phyloP scores from a whole-genome alignment of 2,113 vertebrate species.

The Triplophysa siluroides region DNA sequence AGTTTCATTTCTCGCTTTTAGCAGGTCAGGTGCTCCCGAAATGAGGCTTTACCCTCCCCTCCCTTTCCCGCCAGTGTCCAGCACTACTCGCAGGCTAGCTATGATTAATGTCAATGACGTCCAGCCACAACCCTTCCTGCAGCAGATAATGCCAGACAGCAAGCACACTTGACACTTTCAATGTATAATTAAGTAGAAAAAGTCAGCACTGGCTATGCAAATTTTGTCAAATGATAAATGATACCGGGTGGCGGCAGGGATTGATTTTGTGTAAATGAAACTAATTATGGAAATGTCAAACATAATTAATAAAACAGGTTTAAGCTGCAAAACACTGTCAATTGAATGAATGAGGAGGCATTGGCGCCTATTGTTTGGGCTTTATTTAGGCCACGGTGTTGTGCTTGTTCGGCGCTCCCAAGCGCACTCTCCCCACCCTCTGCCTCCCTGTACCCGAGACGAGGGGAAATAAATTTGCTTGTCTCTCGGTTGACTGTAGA shows the following conservation, averaged over 20 bases:
- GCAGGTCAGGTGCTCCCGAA: constrained; percentile 83
- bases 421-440: constrained; percentile 91
- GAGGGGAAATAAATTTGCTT: constrained; percentile 99
- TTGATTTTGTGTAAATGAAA: constrained; percentile 99
- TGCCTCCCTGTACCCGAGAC: constrained; percentile 98
- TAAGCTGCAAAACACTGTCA: constrained; percentile 99
- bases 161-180: constrained; percentile 99
- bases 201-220: constrained; percentile 99
- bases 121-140: constrained; percentile 99
- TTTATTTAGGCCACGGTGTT: constrained; percentile 99
- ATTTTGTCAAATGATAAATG: constrained; percentile 99
- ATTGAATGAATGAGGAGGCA: constrained; percentile 99
- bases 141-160: constrained; percentile 99
- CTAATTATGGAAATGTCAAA: constrained; percentile 99
- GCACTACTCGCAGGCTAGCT: constrained; percentile 60
- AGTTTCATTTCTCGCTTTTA: constrained; percentile 87
- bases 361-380: constrained; percentile 99
- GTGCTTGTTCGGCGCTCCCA: constrained; percentile 98
- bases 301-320: constrained; percentile 99
- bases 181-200: constrained; percentile 99
- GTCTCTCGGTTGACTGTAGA: constrained; percentile 99
- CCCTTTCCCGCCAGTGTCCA: constrained; percentile 67
- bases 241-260: constrained; percentile 99
- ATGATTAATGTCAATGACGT: constrained; percentile 99
- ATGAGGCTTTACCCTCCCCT: constrained; percentile 63